These are phyloP conservation scores for Apoda limacodes DNA, from an alignment of 2,888 invertebrate genomes.

Conservation along the genomic window DNA sequence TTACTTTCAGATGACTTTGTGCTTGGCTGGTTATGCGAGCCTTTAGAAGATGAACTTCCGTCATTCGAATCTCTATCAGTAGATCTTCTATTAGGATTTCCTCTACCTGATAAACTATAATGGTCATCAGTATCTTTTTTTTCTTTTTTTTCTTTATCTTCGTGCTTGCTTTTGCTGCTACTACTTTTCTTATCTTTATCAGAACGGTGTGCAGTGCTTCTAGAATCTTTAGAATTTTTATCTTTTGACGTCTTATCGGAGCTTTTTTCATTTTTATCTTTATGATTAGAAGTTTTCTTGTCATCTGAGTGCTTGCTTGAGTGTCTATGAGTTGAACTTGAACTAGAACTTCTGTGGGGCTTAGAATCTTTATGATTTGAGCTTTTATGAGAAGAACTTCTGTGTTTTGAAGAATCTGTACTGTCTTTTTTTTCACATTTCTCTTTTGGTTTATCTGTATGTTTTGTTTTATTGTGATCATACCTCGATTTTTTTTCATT, in stretches of 20 bases:
- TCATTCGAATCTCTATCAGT: constrained; percentile 86
- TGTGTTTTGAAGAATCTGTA: constrained; percentile 50
- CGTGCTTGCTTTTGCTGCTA: constrained; percentile 36
- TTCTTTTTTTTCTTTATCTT: constrained; percentile 53
- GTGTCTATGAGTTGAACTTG: constrained; percentile 26
- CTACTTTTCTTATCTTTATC: constrained; percentile 54
- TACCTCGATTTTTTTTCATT: constrained; percentile 47
- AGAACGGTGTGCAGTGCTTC: constrained; percentile 46
- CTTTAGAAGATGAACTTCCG: constrained; percentile 68
- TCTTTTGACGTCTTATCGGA: constrained; percentile 41
- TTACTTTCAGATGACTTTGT: constrained; percentile 46
- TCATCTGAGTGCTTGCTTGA: constrained; percentile 49
- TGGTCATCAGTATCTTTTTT: constrained; percentile 78
- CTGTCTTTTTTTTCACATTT: constrained; percentile 45
- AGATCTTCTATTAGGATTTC: constrained; percentile 75
- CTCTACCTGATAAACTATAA: constrained; percentile 74
- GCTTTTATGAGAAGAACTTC: constrained; percentile 49
- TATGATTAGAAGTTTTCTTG: constrained; percentile 41
- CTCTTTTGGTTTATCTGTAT: constrained; percentile 45
- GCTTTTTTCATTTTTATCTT: constrained; percentile 42
- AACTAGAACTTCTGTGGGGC: constrained; percentile 41
- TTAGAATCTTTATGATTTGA: constrained; percentile 47
- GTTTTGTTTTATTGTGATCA: constrained; percentile 45
- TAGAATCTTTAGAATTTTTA: constrained; percentile 38
- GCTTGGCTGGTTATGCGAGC: constrained; percentile 42